phyloP scores from a whole-genome alignment of 1,140 invertebrate genomes.

The Arctopsyche grandis region DNA sequence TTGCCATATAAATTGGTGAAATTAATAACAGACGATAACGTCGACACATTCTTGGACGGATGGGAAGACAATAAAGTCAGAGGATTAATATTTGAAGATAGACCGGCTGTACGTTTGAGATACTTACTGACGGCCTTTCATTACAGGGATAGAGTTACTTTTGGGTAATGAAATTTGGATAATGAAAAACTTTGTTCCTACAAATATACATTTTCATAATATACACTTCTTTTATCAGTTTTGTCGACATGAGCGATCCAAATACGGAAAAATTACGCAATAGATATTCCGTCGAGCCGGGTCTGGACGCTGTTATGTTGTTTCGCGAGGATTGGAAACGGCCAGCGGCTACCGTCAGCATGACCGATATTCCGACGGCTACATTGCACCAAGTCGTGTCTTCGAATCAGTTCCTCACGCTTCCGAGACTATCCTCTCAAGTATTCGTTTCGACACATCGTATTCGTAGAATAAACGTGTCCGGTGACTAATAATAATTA shows the following conservation, averaged over 20 bases:
- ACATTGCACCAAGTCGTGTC: conserved; percentile 90
- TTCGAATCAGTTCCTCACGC: conserved; percentile 86
- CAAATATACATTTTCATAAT: conserved; percentile 3
- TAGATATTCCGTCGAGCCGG: conserved; percentile 78
- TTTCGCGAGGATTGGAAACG: conserved; percentile 89
- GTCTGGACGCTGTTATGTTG: conserved; percentile 86
- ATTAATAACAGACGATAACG: conserved; percentile 76
- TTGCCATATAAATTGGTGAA: conserved; percentile 83
- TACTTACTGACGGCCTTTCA: conserved; percentile 91
- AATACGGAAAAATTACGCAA: conserved; percentile 71
- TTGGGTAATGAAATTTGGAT: conserved; percentile 72
- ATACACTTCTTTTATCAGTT: conserved; percentile 62
- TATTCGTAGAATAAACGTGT: not conserved
- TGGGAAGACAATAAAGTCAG: conserved; percentile 93
- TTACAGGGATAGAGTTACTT: conserved; percentile 85
- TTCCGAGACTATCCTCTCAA: conserved; percentile 93
- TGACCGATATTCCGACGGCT: conserved; percentile 86
- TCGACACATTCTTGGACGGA: conserved; percentile 83
- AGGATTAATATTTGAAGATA: conserved; percentile 87
- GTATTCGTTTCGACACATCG: conserved; percentile 61
- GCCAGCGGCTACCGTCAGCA: conserved; percentile 88
- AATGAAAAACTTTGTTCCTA: too few relatives aligned
- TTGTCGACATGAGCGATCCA: conserved; percentile 69
- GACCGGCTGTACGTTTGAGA: conserved; percentile 78
- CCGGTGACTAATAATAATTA: not conserved